Evolutionary conservation across 2,113 vertebrate genomes (phyloP), one percentile per base, ranked within the genome.

Genomic region (Antennarius striatus): DNA sequence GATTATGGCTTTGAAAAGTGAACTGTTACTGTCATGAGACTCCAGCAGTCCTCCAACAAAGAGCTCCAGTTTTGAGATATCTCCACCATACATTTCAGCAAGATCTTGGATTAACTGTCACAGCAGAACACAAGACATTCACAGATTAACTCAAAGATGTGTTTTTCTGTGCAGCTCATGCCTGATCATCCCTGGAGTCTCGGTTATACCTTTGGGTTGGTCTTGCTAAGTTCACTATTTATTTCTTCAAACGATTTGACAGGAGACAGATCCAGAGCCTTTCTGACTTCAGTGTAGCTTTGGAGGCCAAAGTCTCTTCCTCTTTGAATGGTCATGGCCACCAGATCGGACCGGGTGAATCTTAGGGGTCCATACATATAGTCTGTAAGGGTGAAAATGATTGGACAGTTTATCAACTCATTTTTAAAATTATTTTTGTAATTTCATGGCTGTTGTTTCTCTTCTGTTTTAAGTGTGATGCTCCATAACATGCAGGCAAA

Each of bases 341-440:
- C 90, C 0, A 93, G 91, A 86, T 99, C 98, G 0, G 94, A 90
- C 22, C 96, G 94, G 4, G 95, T 94, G 80, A 93, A 97, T 53
- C 84, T 92, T 51, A 95, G 59, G 0, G 95, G 93, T 9, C 97
- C 96, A 0, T 98, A 98, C 96, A 97, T 98, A 84, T 91, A 99
- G 89, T 99, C 98, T 99, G 73, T 32, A 28, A 52, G 50, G 30
- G 63, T 5, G 46, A 9, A 54, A 47, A 43, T 43, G 42, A 43
- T 8, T 43, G 32, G 32, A 7, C 3, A 1, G 42, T 43, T 5
- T 43, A 43, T 36, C 32, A 7, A 7, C 1, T 7, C 42, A 43
- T 43, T 43, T 5, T 11, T 43, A 1, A 11, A 12, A 36, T 47
- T 4, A 30, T 17, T 71, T 3, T 10, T 48, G 17, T 13, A 49